Percentiles rank a stretch among this genome's conserved stretches.
These are phyloP conservation scores for Suncus etruscus DNA, from an alignment of 2,113 vertebrate species.

Conservation along the genomic window DNA sequence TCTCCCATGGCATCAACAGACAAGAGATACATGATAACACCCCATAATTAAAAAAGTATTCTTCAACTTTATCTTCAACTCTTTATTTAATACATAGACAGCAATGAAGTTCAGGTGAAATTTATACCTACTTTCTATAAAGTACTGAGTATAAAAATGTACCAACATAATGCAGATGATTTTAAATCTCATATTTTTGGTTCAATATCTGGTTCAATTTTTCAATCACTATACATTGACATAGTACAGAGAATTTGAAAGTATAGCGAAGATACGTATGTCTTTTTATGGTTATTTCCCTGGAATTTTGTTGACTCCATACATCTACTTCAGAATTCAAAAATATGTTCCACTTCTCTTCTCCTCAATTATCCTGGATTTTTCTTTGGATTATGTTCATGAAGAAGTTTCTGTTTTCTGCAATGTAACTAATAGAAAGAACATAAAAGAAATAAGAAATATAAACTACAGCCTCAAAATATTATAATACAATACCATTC, in stretches of 20 bases:
- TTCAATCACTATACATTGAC: background rate
- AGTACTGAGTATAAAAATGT: background rate
- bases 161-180: background rate
- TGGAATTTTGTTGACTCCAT: background rate
- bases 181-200: background rate
- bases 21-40: background rate
- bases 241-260: background rate
- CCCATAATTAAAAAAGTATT: too few relatives aligned
- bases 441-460: background rate
- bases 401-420: background rate
- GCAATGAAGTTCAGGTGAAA: background rate
- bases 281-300: background rate
- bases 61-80: too few relatives aligned
- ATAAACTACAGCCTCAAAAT: background rate
- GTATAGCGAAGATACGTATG: background rate
- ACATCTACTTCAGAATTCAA: background rate
- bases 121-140: background rate
- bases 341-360: background rate
- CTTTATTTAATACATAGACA: background rate
- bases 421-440: background rate
- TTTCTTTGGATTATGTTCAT: background rate
- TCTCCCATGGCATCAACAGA: background rate
- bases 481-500: background rate
- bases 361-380: background rate
- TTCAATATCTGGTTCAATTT: background rate